Conservation (phyloP, 2,113 vertebrate genomes). For the Lasiurus borealis region DNA sequence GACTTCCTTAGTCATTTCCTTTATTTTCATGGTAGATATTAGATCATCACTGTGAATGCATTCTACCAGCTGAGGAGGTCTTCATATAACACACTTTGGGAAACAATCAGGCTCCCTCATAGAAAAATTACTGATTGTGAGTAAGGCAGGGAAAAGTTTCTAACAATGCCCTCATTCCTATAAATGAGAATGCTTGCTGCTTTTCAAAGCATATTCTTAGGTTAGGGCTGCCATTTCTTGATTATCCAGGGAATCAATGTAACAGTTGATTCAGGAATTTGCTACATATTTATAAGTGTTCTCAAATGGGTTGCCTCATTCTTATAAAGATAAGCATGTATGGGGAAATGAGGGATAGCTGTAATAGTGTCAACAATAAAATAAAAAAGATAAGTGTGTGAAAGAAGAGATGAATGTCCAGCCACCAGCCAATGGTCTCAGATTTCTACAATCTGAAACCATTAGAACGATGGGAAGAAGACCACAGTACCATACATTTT, state of each 20-base stretch:
- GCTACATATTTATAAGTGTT: neutral
- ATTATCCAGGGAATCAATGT: neutral
- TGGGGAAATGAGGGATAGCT: too few relatives aligned
- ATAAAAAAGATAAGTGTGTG: too few relatives aligned
- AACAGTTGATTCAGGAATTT: neutral
- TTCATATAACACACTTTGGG: neutral
- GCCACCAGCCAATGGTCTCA: neutral
- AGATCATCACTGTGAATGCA: neutral
- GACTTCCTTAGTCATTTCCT: neutral
- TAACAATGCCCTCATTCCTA: neutral
- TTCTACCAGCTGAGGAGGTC: neutral
- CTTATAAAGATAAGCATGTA: neutral
- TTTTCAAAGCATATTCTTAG: constrained; percentile 32
- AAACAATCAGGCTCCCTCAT: neutral
- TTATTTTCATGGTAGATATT: neutral
- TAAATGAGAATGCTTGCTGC: neutral
- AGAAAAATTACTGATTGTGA: neutral
- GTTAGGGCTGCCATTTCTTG: neutral
- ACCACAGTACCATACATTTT: neutral
- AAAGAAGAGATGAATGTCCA: neutral
- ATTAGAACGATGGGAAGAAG: neutral
- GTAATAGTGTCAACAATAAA: too few relatives aligned
- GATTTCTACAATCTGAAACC: neutral
- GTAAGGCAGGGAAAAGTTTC: neutral
- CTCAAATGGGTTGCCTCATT: neutral